Evolutionary conservation across 1,140 invertebrate genomes (phyloP), one percentile per base, ranked within the genome.

Genomic region (Musca vetustissima): DNA sequence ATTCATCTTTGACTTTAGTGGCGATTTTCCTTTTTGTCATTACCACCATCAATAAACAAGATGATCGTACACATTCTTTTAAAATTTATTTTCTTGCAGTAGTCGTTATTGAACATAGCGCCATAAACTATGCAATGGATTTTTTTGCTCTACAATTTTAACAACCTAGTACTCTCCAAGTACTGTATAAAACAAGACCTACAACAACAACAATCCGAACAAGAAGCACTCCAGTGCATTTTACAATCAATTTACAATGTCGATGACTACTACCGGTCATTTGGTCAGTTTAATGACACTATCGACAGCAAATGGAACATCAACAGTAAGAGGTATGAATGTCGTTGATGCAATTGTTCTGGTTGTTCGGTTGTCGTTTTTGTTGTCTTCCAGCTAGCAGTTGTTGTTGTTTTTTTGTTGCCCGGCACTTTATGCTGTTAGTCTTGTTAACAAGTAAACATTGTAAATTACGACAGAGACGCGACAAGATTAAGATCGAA

Each of bases 401-500:
- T 43, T 43, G 36, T 43, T 43, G 36, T 43, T 2, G 28, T 43
- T 6, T 28, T 28, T 8, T 28, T 28, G 28, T 28, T 28, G n/a
- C 28, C 28, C 28, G 4, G 36, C 36, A 43, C 11, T 43, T 43
- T 43, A 43, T 13, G 11, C 36, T 43, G 36, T 43, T 43, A 43
- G 36, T 43, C 36, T 57, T 57, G 53, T 57, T 57, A 57, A 57
- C 53, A 57, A 57, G 53, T n/a, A 57, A 28, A 57, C 53, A 57
- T 57, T 57, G 53, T 57, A 57, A 57, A 57, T 57, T 28, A 57
- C 53, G 24, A 25, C 24, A 57, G 53, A 57, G 53, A 57, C 53
- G 53, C 53, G 53, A 57, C 53, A 57, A 57, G 53, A 57, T 57
- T 57, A 57, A 57, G 53, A 57, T 57, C 53, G 53, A 57, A 57